These are phyloP conservation scores for Phyllotreta striolata DNA, from an alignment of 2,888 invertebrate species.

Conservation along the genomic window DNA sequence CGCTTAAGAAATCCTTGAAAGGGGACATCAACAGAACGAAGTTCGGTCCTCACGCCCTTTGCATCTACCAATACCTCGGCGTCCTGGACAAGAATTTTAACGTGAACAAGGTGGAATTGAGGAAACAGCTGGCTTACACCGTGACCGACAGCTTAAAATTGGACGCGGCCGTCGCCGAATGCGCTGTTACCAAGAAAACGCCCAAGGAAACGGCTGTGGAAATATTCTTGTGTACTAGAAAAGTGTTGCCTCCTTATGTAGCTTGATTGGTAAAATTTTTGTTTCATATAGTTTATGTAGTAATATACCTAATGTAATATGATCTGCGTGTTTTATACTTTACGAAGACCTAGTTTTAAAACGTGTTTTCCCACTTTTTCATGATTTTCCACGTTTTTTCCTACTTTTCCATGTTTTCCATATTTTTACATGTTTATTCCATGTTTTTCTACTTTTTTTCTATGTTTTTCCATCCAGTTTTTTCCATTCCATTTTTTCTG, in stretches of 20 bases:
- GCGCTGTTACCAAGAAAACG: slow-evolving; percentile 9
- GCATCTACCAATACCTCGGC: slow-evolving; percentile 19
- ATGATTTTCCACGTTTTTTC: too few species aligned
- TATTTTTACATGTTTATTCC: too few species aligned
- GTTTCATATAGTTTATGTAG: too few species aligned
- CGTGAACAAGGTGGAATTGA: slow-evolving; percentile 16
- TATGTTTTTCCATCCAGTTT: too few species aligned
- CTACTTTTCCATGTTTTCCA: too few species aligned
- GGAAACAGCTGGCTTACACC: slow-evolving; percentile 13
- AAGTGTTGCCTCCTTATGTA: slow-evolving; percentile 22
- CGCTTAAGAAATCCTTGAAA: slow-evolving; percentile 21
- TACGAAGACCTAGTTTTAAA: too few species aligned
- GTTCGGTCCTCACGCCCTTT: slow-evolving; percentile 20
- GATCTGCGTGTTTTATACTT: too few species aligned
- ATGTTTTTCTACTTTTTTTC: too few species aligned
- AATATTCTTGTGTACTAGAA: slow-evolving; percentile 21
- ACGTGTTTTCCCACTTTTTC: too few species aligned
- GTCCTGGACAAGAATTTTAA: slow-evolving; percentile 14
- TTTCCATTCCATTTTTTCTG: too few species aligned
- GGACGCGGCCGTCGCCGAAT: slow-evolving; percentile 17
- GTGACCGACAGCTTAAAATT: slow-evolving; percentile 9
- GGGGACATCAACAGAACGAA: slow-evolving; percentile 13
- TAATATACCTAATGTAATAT: too few species aligned
- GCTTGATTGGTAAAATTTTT: not conserved
- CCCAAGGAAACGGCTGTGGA: slow-evolving; percentile 26